Conservation (phyloP, 2,113 vertebrate species). For the Trachemys scripta region DNA sequence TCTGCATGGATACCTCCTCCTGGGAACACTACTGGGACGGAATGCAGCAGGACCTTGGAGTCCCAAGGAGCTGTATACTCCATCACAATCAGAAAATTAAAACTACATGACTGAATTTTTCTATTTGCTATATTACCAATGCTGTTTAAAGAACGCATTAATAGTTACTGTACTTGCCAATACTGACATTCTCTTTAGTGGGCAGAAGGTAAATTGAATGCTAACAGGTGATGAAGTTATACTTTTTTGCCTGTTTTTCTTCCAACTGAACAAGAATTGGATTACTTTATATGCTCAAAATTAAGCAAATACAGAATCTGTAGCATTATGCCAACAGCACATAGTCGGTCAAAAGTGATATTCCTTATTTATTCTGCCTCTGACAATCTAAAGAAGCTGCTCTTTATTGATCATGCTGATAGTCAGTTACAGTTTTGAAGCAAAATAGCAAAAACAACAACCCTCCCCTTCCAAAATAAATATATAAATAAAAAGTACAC, state of each 20-base stretch:
- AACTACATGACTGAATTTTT: neutral
- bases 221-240: neutral
- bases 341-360: neutral
- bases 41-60: neutral
- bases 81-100: neutral
- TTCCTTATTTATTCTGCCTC: neutral
- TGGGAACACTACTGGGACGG: neutral
- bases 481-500: neutral
- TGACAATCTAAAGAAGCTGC: neutral
- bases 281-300: neutral
- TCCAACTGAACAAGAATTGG: neutral
- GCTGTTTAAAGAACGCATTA: neutral
- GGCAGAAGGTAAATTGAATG: neutral
- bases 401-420: neutral
- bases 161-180: neutral
- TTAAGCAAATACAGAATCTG: accelerated
- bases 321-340: neutral
- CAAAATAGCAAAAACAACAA: neutral
- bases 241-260: neutral
- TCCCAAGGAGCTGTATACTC: neutral
- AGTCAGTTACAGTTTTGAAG: neutral
- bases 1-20: neutral
- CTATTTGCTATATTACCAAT: neutral
- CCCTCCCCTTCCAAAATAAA: neutral
- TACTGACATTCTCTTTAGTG: neutral